Base-by-base conservation (phyloP, 2,113 vertebrate genomes). In the Microcebus jonahi region DNA sequence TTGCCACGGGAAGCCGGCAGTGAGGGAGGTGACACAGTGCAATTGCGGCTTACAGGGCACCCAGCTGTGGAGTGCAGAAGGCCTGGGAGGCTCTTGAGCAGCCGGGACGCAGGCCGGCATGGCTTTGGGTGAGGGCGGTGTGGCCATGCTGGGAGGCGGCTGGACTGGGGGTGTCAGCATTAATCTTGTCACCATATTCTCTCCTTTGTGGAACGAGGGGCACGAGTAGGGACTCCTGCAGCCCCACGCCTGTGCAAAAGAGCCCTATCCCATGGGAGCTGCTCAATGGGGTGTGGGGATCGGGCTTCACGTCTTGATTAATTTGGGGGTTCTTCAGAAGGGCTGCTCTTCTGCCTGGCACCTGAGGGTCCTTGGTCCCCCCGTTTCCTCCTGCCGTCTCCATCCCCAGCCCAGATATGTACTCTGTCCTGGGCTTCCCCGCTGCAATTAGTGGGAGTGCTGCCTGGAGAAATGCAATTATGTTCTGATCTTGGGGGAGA, bases 401-500 rank as follows among this genome's bases (percentile, higher is more conserved):
- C 17, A 27, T 15, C 34, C 36, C 27, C 25, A 68, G 59, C 65
- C 21, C 8, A 1, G 18, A 29, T 13, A 13, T 57, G 27, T 34
- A 6, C 45, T 29, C 10, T 4, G 34, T 73, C 80, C 61, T 0
- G 0, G 5, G 71, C 84, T 82, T 36, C 89, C 59, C 48, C 8
- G 18, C 93, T 95, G 95, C 86, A 97, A 87, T 98, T 94, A 97
- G 93, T 79, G 94, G 87, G 94, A 97, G 87, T 77, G 92, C 86
- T 94, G 91, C 70, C 88, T 94, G 76, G 93, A 97, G 93, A 97
- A 98, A 97, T n/a, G 86, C 55, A 96, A 97, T 94, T 97, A 96
- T 82, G 61, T 91, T 97, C 86, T 29, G 93, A 96, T 81, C 79
- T 73, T 63, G 89, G 65, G 90, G 85, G 95, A 98, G 75, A 97